A percentile compares a stretch with the other conserved stretches of the same genome.
phyloP scores from a whole-genome alignment of 2,113 vertebrate genomes.

The Lethenteron camtschaticum region DNA sequence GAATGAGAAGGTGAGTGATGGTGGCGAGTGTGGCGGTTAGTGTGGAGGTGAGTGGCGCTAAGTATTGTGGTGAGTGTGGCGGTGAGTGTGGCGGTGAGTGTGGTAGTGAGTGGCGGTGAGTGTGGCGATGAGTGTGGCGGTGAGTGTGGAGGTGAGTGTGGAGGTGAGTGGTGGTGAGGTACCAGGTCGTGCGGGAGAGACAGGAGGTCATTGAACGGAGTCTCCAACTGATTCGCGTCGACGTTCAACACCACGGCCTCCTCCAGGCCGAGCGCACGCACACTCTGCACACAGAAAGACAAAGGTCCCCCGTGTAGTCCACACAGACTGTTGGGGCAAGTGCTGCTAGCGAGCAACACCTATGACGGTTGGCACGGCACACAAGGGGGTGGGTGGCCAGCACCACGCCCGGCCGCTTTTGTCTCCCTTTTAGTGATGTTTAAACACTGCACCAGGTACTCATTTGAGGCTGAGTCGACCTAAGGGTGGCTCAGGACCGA shows the following conservation, averaged over 20 bases:
- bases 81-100: slow-evolving; percentile 8
- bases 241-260: slow-evolving; percentile 69
- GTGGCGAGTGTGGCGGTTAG: too few relatives aligned
- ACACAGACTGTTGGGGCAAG: too few relatives aligned
- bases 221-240: slow-evolving; percentile 86
- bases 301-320: too few relatives aligned
- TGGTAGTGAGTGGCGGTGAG: slow-evolving; percentile 7
- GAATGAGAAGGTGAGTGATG: too few relatives aligned
- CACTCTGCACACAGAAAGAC: slow-evolving; percentile 32
- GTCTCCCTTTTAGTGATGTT: too few relatives aligned
- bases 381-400: too few relatives aligned
- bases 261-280: slow-evolving; percentile 55
- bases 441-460: too few relatives aligned
- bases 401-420: too few relatives aligned
- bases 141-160: neutral
- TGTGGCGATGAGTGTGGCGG: slow-evolving; percentile 6
- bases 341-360: too few relatives aligned
- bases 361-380: too few relatives aligned
- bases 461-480: too few relatives aligned
- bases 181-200: slow-evolving; percentile 87
- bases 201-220: slow-evolving; percentile 77
- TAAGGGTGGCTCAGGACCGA: too few relatives aligned
- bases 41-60: neutral
- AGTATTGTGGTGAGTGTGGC: neutral
- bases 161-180: slow-evolving; percentile 18